phyloP scores from a whole-genome alignment of 2,113 vertebrate species.

The Eira barbara region DNA sequence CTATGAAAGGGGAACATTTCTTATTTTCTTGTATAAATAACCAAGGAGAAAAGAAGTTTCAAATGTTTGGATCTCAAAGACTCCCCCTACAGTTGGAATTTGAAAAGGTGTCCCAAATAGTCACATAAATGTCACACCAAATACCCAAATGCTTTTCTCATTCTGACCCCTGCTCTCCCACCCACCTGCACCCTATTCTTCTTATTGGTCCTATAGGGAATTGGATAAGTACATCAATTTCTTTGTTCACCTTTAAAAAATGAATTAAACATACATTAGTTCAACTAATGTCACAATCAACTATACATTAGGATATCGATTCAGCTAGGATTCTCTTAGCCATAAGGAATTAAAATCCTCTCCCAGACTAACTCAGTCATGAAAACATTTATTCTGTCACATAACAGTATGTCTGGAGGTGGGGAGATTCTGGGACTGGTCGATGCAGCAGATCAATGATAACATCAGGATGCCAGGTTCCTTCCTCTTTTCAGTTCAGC shows the following conservation, averaged over 20 bases:
- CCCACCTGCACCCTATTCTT: not conserved
- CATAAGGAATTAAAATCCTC: not conserved
- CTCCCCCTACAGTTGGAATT: not conserved
- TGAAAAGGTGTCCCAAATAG: not conserved
- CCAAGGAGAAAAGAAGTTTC: not conserved
- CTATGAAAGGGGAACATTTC: not conserved
- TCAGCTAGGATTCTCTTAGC: not conserved
- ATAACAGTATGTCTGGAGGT: not conserved
- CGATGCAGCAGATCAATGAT: not conserved
- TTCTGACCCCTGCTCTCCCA: not conserved
- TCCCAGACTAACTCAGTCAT: not conserved
- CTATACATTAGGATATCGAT: not conserved
- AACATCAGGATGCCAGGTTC: not conserved
- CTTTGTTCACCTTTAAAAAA: not conserved
- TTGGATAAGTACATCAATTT: not conserved
- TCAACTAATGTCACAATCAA: not conserved
- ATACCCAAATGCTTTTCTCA: not conserved
- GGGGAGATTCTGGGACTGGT: not conserved
- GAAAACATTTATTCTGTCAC: not conserved
- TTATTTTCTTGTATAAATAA: not conserved
- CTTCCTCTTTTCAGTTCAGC: not conserved
- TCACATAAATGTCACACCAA: not conserved
- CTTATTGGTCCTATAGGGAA: not conserved
- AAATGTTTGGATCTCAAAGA: slow-evolving; percentile 15
- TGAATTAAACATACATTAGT: not conserved